A percentile compares a stretch with the other conserved stretches of the same genome.
Evolutionary conservation across 2,113 vertebrate species (phyloP).

Genomic region (Sinocyclocheilus rhinocerous): DNA sequence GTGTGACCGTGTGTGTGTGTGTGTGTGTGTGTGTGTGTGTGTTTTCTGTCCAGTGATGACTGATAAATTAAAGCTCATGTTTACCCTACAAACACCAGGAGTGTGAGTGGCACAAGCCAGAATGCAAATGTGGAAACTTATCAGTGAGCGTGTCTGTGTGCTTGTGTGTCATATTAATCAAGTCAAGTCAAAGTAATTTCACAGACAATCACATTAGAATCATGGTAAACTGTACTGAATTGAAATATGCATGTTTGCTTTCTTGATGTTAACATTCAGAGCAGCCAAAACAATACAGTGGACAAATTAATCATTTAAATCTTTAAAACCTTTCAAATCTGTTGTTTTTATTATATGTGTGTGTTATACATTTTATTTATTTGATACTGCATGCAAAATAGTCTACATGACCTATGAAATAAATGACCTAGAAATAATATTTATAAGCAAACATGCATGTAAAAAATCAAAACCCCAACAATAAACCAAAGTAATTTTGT

Average conservation of each 20-base stretch:
- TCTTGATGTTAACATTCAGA: constrained; percentile 57
- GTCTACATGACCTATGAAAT: no score
- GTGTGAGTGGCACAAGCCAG: constrained; percentile 22
- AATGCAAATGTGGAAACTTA: background rate
- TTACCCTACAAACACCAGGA: constrained; percentile 69
- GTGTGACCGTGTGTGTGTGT: constrained; percentile 49
- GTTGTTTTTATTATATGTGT: no score
- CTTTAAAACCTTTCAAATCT: no score
- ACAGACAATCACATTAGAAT: background rate
- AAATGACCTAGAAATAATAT: no score
- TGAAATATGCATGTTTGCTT: constrained; percentile 12
- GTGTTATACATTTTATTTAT: no score
- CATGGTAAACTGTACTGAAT: background rate
- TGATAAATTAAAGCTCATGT: constrained; percentile 56
- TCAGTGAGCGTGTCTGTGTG: constrained; percentile 37
- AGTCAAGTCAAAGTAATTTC: background rate
- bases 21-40: constrained; percentile 49
- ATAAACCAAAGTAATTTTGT: background rate
- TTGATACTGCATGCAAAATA: no score
- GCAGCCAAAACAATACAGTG: background rate
- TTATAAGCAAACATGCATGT: no score
- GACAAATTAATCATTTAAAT: no score
- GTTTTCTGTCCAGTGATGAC: constrained; percentile 34
- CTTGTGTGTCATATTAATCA: background rate
- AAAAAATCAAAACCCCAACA: no score